Percentiles rank a stretch among this genome's conserved stretches.
Conservation (phyloP, 2,113 vertebrate genomes). For the Megaceryle maxima region DNA sequence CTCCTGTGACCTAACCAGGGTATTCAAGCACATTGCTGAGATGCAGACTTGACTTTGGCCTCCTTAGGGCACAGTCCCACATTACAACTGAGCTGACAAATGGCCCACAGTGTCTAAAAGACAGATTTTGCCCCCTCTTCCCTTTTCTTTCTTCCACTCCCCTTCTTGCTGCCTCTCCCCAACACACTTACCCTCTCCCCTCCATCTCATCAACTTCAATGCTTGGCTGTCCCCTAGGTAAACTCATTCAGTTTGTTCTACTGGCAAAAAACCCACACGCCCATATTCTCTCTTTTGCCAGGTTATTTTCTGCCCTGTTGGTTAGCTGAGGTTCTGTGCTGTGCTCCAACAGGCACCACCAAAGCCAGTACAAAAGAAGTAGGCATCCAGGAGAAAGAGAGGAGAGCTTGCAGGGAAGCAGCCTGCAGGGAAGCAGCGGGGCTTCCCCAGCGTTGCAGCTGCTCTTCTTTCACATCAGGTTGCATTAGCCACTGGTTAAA, state of each 20-base stretch:
- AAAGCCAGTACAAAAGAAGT: neutral
- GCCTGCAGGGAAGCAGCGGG: neutral
- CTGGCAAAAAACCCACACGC: neutral
- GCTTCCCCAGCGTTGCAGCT: neutral
- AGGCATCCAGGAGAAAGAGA: neutral
- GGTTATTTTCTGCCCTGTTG: neutral
- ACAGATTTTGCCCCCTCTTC: neutral
- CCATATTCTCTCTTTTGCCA: neutral
- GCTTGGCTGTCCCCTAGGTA: neutral
- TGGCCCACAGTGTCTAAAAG: neutral
- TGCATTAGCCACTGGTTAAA: neutral
- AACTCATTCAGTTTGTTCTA: neutral
- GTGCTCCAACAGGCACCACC: neutral
- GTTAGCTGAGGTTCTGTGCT: neutral
- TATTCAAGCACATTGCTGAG: neutral
- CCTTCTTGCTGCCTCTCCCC: neutral
- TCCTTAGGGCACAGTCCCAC: neutral
- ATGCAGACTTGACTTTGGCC: neutral
- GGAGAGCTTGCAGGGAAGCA: neutral
- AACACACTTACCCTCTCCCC: neutral
- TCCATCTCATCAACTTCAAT: neutral
- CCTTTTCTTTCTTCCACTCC: neutral
- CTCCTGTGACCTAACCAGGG: neutral
- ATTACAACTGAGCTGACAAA: neutral
- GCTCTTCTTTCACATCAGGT: neutral